Base-by-base conservation (phyloP, 2,797 vertebrate genomes). In the Pogoniulus pusillus region DNA sequence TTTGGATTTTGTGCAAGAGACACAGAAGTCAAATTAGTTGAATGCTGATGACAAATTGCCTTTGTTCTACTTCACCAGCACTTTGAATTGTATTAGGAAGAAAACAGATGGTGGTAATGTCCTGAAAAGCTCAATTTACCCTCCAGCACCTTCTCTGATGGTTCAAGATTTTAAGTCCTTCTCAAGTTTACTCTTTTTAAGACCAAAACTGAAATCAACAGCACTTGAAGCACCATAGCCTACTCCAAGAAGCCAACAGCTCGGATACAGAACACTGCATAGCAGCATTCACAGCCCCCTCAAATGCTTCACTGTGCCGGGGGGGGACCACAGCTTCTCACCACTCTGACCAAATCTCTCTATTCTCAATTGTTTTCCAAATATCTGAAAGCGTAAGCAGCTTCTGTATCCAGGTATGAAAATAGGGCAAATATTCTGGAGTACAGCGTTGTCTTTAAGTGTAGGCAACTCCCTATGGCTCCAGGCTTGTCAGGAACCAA, bases 141-240 rank as follows among this genome's bases (percentile, higher is more conserved):
- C 1, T 0, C 10, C 9, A 63, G 53, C 41, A 10, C 30, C 34
- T 85, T 47, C 29, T 0, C 0, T 3, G 0, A 34, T 4, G 65
- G n/a, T 17, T 85, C 27, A 64, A n/a, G 19, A 19, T 30, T 62
- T 26, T 34, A n/a, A 69, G 51, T 51, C 60, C 26, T 63, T 55
- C 35, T 83, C 49, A 63, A 47, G 53, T 53, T 26, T 73, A 26
- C 16, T 68, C 51, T 8, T 24, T 45, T 6, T 24, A 75, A 75
- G 29, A 39, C 18, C 10, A 85, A 16, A 60, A 24, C 9, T 16
- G 34, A 76, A 82, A 35, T 7, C 47, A 68, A 4, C 5, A 57
- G n/a, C 30, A n/a, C 10, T 26, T 29, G 16, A 47, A 30, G 23
- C 5, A 24, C 37, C 1, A 0, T 3, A 47, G n/a, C 1, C 19